Conservation (phyloP, 2,888 invertebrate species). For the Harpalus rufipes region DNA sequence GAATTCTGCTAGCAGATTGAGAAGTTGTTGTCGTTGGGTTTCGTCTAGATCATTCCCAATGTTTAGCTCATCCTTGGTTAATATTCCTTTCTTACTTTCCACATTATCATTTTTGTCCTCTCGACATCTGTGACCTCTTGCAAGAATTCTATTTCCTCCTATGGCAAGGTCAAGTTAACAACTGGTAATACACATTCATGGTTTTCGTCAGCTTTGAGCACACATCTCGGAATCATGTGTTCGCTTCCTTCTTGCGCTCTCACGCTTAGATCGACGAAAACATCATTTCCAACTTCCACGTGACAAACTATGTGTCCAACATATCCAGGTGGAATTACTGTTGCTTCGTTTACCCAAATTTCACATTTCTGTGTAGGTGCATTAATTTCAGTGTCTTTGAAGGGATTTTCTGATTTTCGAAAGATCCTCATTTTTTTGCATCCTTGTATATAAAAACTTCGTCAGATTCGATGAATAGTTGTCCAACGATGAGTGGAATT, state of each 20-base stretch:
- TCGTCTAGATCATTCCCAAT: not conserved
- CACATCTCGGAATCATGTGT: conserved; percentile 34
- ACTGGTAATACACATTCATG: conserved; percentile 18
- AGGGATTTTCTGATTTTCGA: not conserved
- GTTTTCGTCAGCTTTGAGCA: conserved; percentile 23
- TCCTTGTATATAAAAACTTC: conserved; percentile 23
- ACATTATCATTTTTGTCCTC: not conserved
- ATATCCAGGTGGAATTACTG: conserved; percentile 43
- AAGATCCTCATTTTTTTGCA: conserved; percentile 4
- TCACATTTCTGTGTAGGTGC: not conserved
- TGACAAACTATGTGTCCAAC: conserved; percentile 36
- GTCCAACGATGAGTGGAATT: conserved; percentile 38
- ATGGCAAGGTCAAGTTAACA: conserved; percentile 16
- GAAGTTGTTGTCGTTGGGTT: not conserved
- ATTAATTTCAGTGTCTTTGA: not conserved
- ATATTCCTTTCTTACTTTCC: not conserved
- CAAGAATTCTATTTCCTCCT: conserved; percentile 26
- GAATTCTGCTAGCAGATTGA: not conserved
- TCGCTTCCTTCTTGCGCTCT: conserved; percentile 19
- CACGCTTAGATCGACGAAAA: conserved; percentile 39
- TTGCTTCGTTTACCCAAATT: conserved; percentile 43
- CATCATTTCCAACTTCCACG: not conserved
- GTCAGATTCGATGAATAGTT: conserved; percentile 24
- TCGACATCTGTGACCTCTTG: conserved; percentile 11
- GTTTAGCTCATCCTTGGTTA: not conserved